Percentiles rank a stretch among this genome's conserved stretches.
phyloP scores from a whole-genome alignment of 2,888 invertebrate species.

The Altica lythri region DNA sequence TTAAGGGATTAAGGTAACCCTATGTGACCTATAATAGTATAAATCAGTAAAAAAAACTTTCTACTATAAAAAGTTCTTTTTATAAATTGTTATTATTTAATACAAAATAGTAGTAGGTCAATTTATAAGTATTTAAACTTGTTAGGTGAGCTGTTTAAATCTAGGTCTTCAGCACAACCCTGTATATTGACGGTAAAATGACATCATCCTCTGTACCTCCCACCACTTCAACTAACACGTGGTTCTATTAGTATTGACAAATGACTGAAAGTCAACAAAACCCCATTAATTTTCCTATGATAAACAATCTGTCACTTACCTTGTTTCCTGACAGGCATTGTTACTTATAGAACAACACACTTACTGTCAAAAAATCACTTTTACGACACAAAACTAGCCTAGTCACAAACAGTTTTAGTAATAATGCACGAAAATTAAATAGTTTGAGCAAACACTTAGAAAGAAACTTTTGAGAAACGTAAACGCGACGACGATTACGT shows the following conservation, averaged over 20 bases:
- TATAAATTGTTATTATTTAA: no score
- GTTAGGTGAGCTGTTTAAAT: no score
- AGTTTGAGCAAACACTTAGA: slow-evolving; percentile 34
- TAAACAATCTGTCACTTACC: no score
- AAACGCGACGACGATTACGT: slow-evolving; percentile 8
- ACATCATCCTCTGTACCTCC: slow-evolving; percentile 18
- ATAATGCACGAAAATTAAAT: background rate
- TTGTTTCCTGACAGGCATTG: slow-evolving; percentile 78
- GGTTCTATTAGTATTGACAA: slow-evolving; percentile 37
- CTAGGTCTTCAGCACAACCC: slow-evolving; percentile 7
- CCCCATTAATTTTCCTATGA: no score
- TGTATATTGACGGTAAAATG: slow-evolving; percentile 15
- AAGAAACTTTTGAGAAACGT: slow-evolving; percentile 8
- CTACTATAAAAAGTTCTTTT: no score
- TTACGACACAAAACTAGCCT: slow-evolving; percentile 25
- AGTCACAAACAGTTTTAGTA: slow-evolving; percentile 9
- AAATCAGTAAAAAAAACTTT: no score
- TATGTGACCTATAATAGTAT: no score
- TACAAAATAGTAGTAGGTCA: no score
- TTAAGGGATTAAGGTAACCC: no score
- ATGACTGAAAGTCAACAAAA: slow-evolving; percentile 16
- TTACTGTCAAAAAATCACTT: slow-evolving; percentile 33
- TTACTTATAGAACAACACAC: slow-evolving; percentile 35
- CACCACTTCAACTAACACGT: slow-evolving; percentile 38
- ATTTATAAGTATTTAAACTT: no score